Percentiles rank a stretch among this genome's conserved stretches.
Conservation (phyloP, 2,113 vertebrate species). For the Fulica atra region DNA sequence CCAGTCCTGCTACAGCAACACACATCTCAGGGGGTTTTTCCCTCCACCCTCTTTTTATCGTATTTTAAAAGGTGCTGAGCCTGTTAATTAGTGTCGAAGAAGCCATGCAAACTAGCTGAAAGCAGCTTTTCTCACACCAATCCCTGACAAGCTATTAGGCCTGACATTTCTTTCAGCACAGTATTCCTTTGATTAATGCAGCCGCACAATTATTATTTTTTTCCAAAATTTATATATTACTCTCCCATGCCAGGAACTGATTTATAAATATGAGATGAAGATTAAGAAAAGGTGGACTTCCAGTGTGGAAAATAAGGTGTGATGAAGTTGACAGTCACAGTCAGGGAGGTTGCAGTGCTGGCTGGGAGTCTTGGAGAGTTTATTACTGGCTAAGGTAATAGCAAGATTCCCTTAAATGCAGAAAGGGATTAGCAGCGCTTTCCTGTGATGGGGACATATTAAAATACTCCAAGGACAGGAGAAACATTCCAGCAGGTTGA, state of each 20-base stretch:
- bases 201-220: background rate
- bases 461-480: background rate
- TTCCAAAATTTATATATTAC: background rate
- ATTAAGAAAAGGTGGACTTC: constrained; percentile 19
- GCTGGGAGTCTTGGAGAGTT: background rate
- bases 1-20: background rate
- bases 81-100: constrained; percentile 34
- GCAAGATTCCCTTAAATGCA: background rate
- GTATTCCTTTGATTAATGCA: constrained; percentile 53
- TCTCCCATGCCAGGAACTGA: background rate
- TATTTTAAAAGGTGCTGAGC: background rate
- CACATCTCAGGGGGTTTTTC: background rate
- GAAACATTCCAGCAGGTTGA: too few species aligned
- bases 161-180: constrained; percentile 51
- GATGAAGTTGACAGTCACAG: constrained; percentile 4
- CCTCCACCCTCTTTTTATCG: background rate
- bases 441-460: background rate
- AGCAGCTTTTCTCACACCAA: constrained; percentile 41
- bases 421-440: background rate
- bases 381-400: background rate
- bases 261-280: constrained; percentile 38
- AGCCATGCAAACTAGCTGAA: constrained; percentile 34
- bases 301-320: background rate
- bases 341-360: background rate
- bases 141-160: constrained; percentile 33